A percentile compares a stretch with the other conserved stretches of the same genome.
phyloP scores from a whole-genome alignment of 2,888 invertebrate species.

The Hemithea aestivaria region DNA sequence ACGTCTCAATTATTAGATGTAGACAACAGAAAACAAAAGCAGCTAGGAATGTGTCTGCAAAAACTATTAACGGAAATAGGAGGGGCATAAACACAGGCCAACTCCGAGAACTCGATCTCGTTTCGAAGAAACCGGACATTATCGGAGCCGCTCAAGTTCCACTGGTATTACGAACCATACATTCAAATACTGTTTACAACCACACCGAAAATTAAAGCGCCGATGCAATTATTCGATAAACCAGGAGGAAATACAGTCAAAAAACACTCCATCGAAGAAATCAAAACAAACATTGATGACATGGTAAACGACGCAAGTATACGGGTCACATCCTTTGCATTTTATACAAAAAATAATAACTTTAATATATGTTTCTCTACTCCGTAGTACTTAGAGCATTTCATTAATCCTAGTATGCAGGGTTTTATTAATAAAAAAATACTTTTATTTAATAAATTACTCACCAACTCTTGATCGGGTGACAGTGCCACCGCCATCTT shows the following conservation, averaged over 20 bases:
- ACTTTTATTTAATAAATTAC: constrained; percentile 48
- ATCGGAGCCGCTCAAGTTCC: constrained; percentile 1
- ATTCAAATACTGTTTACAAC: too few species aligned
- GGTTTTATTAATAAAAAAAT: neutral
- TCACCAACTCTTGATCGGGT: constrained; percentile 88
- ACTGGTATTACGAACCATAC: neutral
- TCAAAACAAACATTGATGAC: constrained; percentile 77
- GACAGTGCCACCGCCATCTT: constrained; percentile 86
- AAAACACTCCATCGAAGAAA: constrained; percentile 40
- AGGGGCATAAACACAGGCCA: constrained; percentile 23
- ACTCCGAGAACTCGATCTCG: constrained; percentile 25
- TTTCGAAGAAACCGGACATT: constrained; percentile 13
- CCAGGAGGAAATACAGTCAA: constrained; percentile 7
- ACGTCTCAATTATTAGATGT: neutral
- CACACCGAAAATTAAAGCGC: too few species aligned
- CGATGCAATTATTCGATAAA: too few species aligned
- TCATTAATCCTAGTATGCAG: neutral
- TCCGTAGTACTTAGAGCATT: neutral
- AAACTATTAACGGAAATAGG: constrained; percentile 37
- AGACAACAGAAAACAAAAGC: constrained; percentile 3
- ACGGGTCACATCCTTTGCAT: constrained; percentile 16
- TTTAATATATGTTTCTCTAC: neutral
- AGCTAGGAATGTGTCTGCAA: constrained; percentile 17
- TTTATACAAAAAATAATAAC: neutral
- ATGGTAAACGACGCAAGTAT: constrained; percentile 60